Conservation (phyloP, 2,888 invertebrate genomes). For the Troides aeacus region DNA sequence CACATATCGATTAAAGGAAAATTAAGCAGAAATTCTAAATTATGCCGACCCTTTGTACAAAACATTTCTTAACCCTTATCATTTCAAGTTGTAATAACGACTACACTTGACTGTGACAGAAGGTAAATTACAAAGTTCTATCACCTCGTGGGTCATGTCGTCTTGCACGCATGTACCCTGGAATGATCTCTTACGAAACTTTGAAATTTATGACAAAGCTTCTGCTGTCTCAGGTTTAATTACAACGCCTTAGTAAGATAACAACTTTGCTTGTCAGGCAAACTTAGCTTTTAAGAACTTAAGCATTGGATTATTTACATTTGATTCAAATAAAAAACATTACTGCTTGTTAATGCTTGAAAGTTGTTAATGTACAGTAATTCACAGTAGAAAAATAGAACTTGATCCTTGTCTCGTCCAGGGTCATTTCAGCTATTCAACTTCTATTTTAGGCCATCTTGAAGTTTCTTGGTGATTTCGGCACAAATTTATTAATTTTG, state of each 20-base stretch:
- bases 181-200: conserved; percentile 12
- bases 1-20: background rate
- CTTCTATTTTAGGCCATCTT: too few species aligned
- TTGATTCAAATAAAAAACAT: background rate
- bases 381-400: too few species aligned
- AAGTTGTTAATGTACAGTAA: too few species aligned
- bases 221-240: conserved; percentile 10
- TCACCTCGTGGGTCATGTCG: conserved; percentile 8
- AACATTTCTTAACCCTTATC: conserved; percentile 18
- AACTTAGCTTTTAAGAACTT: conserved; percentile 3
- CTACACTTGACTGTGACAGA: conserved; percentile 17
- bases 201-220: conserved; percentile 12
- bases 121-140: conserved; percentile 25
- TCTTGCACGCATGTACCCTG: conserved; percentile 11
- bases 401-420: too few species aligned
- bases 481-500: too few species aligned
- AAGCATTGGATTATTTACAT: background rate
- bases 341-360: background rate
- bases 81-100: conserved; percentile 21
- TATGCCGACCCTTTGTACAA: conserved; percentile 29
- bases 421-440: too few species aligned
- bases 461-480: too few species aligned
- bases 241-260: conserved; percentile 1
- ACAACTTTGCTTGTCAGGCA: background rate
- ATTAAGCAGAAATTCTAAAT: background rate